A percentile compares a stretch with the other conserved stretches of the same genome.
These are phyloP conservation scores for Ictidomys tridecemlineatus DNA, from an alignment of 2,113 vertebrate genomes.

Conservation along the genomic window DNA sequence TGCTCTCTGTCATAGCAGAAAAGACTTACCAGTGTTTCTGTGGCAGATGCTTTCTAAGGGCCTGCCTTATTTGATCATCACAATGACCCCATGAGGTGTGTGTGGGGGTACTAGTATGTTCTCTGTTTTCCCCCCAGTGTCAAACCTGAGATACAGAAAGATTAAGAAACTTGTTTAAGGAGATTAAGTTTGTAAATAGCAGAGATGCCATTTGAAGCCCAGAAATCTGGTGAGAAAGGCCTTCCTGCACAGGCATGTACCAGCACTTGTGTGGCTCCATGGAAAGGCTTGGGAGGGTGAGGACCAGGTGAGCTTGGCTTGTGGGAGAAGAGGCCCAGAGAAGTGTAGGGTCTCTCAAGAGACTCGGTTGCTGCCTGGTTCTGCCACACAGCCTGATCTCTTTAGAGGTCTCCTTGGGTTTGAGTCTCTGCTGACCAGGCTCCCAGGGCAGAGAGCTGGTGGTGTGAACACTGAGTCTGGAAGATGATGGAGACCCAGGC, in stretches of 20 bases:
- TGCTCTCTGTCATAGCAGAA: neutral
- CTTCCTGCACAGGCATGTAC: neutral
- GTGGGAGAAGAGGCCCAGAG: neutral
- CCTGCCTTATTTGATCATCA: neutral
- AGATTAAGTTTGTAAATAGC: neutral
- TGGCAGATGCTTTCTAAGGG: neutral
- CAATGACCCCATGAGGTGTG: neutral
- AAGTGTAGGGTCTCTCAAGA: neutral
- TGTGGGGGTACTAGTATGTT: neutral
- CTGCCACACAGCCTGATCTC: neutral
- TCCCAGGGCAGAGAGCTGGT: neutral
- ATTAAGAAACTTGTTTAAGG: neutral
- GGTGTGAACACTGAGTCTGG: neutral
- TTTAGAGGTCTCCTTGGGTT: neutral
- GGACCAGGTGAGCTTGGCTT: neutral
- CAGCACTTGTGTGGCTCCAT: neutral
- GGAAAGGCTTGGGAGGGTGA: neutral
- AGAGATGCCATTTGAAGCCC: neutral
- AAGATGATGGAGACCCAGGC: neutral
- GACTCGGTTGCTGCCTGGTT: neutral
- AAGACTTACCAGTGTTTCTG: neutral
- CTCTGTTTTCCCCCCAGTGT: neutral
- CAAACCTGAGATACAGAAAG: neutral
- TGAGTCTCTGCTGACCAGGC: neutral
- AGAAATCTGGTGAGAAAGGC: neutral